phyloP scores from a whole-genome alignment of 2,113 vertebrate genomes.

The Prionailurus bengalensis region DNA sequence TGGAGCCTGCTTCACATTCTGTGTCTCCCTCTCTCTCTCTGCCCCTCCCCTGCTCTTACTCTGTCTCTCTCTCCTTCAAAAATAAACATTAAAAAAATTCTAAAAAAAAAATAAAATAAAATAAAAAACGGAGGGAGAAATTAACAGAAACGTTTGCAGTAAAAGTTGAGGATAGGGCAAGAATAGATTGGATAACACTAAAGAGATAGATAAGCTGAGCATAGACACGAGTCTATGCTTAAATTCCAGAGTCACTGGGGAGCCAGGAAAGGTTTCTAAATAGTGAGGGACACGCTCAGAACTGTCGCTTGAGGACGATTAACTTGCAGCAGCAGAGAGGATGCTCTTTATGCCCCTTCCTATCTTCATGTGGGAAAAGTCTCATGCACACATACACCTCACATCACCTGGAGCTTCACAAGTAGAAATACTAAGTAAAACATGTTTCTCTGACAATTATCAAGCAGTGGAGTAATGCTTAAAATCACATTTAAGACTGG shows the following conservation, averaged over 20 bases:
- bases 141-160: background rate
- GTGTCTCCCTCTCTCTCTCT: background rate
- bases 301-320: background rate
- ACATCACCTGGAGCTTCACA: background rate
- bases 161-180: background rate
- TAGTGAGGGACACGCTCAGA: background rate
- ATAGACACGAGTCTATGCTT: background rate
- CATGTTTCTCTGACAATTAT: background rate
- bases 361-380: background rate
- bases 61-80: background rate
- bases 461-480: background rate
- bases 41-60: background rate
- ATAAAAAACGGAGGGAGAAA: background rate
- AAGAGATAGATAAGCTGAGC: background rate
- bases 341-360: background rate
- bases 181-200: background rate
- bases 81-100: too few species aligned
- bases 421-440: background rate
- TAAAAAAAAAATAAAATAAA: background rate
- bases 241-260: background rate
- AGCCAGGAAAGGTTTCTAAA: background rate
- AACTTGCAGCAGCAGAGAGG: background rate
- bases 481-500: conserved; percentile 10
- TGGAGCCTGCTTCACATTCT: background rate
- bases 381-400: background rate